Base-by-base conservation (phyloP, 23 tunicate genomes). In the Halocynthia aurantium region DNA sequence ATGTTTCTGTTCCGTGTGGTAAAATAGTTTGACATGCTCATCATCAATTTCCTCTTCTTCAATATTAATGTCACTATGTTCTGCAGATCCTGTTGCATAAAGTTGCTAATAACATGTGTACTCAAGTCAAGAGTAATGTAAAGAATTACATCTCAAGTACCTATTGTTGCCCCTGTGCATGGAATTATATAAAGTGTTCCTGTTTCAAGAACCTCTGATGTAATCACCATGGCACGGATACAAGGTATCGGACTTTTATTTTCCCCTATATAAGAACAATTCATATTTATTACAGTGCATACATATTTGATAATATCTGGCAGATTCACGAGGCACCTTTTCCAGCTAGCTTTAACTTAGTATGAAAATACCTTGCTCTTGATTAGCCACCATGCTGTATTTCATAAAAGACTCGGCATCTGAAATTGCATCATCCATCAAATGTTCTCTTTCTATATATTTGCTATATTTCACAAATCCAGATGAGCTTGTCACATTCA, bases 221-320 rank as follows among this genome's bases (percentile, higher is more conserved):
- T 54, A 53, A 64, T 74, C 10, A 74, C 78, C 78, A 74, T 74
- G 13, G 78, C 78, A 13, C 78, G 62, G 4, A 74, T 74, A 4
- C 78, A 74, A 13, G 78, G 78, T 12, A 74, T 74, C 63, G 56
- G 31, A 56, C 44, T 52, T 8, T 19, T 74, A 10, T 74, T 64
- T 74, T 17, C 55, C 55, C 6, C 70, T 49, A 65, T 10, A 15
- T 65, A 40, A 20, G 70, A 20, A 65, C 31, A 9, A 65, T 65
- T 65, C 17, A 13, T n/a, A 58, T 58, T n/a, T n/a, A 58, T 13
- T 20, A 40, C 22, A 65, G 22, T 49, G 49, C 5, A 20, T 65
- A 49, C 5, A 65, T 65, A 65, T 10, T 10, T 15, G 2, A 65
- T 5, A 20, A 20, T 65, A 9, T 15, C 70, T 65, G 22, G 22